Percentiles rank a stretch among this genome's conserved stretches.
phyloP scores from a whole-genome alignment of 1,140 invertebrate species.

The Hormaphis cornu region DNA sequence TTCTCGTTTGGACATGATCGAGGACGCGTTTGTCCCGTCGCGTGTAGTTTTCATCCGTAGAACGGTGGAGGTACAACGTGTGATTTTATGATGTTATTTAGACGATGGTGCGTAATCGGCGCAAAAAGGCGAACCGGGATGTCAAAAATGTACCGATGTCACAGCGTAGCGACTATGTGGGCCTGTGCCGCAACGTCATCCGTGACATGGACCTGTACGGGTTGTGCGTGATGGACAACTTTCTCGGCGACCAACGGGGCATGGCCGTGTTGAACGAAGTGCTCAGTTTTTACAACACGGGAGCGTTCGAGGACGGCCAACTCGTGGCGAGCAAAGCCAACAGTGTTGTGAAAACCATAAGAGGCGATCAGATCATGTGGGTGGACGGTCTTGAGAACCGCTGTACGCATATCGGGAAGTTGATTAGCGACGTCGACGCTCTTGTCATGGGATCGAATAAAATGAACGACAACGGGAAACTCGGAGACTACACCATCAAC shows the following conservation, averaged over 20 bases:
- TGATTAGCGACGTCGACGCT: conserved; percentile 76
- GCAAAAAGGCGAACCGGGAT: background rate
- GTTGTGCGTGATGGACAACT: conserved; percentile 85
- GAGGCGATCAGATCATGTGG: conserved; percentile 87
- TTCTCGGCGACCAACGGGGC: conserved; percentile 65
- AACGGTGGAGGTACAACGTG: too few relatives aligned
- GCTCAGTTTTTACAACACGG: conserved; percentile 63
- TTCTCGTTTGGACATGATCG: too few relatives aligned
- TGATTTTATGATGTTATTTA: too few relatives aligned
- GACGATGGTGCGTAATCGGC: conserved; percentile 10
- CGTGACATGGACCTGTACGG: conserved; percentile 78
- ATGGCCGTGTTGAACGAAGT: conserved; percentile 76
- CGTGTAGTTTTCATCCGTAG: too few relatives aligned
- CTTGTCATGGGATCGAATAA: conserved; percentile 67
- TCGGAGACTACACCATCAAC: conserved; percentile 76
- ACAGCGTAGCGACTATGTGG: conserved; percentile 42
- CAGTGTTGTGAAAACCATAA: conserved; percentile 59
- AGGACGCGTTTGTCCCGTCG: too few relatives aligned
- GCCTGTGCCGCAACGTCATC: conserved; percentile 64
- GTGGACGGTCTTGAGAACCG: conserved; percentile 74
- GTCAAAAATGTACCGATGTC: conserved; percentile 4
- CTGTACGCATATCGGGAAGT: conserved; percentile 67
- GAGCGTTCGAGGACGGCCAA: conserved; percentile 76
- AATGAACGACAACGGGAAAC: conserved; percentile 68
- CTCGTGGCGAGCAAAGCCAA: conserved; percentile 61